Conservation (phyloP, 2,888 invertebrate genomes). For the Eilema caniola region DNA sequence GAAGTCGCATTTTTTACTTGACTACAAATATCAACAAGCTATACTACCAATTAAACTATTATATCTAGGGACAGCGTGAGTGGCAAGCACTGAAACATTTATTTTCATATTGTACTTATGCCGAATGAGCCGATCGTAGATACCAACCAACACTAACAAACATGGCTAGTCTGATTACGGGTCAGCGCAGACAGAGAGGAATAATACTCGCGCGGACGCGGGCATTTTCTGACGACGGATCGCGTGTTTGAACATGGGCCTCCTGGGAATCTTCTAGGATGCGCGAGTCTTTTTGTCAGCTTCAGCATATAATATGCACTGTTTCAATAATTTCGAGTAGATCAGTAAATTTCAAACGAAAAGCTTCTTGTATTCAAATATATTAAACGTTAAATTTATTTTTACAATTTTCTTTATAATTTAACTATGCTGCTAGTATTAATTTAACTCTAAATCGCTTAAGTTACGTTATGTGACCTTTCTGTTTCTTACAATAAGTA, state of each 20-base stretch:
- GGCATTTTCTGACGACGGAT: too few relatives aligned
- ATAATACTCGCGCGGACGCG: too few relatives aligned
- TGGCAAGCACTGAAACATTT: neutral
- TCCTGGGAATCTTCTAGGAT: too few relatives aligned
- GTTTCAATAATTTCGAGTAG: too few relatives aligned
- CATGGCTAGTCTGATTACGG: too few relatives aligned
- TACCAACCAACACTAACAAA: too few relatives aligned
- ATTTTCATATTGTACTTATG: neutral
- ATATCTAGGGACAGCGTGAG: neutral
- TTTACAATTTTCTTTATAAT: slow-evolving; percentile 12
- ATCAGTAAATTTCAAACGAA: neutral
- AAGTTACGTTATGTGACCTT: neutral
- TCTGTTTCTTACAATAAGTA: slow-evolving; percentile 26
- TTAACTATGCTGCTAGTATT: neutral
- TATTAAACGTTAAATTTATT: too few relatives aligned
- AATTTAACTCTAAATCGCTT: slow-evolving; percentile 8
- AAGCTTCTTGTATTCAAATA: neutral
- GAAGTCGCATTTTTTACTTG: neutral
- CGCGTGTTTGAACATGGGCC: too few relatives aligned
- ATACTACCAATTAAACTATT: neutral
- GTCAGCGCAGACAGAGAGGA: too few relatives aligned
- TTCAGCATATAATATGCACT: too few relatives aligned
- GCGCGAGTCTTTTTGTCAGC: too few relatives aligned
- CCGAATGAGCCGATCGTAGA: neutral
- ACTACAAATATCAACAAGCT: neutral